Evolutionary conservation across 1,140 invertebrate species (phyloP).

Genomic region (Magallana gigas): DNA sequence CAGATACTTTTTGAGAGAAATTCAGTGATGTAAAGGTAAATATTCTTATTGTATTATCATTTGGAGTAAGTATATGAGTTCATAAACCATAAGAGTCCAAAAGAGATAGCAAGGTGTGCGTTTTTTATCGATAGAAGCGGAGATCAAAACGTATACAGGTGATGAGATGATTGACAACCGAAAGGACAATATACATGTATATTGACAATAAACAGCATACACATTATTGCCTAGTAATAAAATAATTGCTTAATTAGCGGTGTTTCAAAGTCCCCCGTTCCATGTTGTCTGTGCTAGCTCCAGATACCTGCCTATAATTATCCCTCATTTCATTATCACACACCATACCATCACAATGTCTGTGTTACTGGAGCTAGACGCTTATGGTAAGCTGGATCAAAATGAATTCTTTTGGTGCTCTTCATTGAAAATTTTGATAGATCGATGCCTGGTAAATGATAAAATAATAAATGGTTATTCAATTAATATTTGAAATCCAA

Average conservation of each 20-base stretch:
- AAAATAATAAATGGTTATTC: too few relatives aligned
- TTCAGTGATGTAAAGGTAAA: slow-evolving; percentile 1
- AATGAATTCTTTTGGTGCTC: too few relatives aligned
- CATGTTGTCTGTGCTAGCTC: not conserved
- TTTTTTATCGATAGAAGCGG: slow-evolving; percentile 22
- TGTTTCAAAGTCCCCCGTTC: not conserved
- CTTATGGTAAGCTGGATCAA: not conserved
- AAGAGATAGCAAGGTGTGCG: not conserved
- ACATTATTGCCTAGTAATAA: slow-evolving; percentile 5
- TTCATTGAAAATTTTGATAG: too few relatives aligned
- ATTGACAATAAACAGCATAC: not conserved
- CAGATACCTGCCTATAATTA: not conserved
- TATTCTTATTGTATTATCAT: not conserved
- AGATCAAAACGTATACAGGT: not conserved
- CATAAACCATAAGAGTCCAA: not conserved
- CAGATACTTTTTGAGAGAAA: not conserved
- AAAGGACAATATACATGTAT: slow-evolving; percentile 19
- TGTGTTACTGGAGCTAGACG: not conserved
- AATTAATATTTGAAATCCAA: too few relatives aligned
- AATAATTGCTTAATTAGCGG: slow-evolving; percentile 31
- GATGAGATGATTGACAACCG: slow-evolving; percentile 9
- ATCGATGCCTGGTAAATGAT: too few relatives aligned
- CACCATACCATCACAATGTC: not conserved
- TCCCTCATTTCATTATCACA: not conserved
- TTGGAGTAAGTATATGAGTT: too few relatives aligned